Percentiles rank a stretch among this genome's conserved stretches.
These are phyloP conservation scores for Clunio marinus DNA, from an alignment of 2,888 invertebrate genomes.

Conservation along the genomic window DNA sequence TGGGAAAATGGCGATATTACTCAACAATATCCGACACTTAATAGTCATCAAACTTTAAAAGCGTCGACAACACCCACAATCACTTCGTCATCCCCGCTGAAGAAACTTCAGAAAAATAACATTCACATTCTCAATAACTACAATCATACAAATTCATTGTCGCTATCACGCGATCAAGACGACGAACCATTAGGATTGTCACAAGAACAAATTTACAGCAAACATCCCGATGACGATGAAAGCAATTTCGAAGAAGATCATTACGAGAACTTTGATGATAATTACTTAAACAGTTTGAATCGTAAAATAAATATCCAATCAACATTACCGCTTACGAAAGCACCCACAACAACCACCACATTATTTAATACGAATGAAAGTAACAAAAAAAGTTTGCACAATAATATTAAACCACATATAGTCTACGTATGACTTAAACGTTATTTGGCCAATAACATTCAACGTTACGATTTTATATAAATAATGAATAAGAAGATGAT, in stretches of 20 bases:
- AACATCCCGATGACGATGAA: constrained; percentile 37
- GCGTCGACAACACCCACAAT: background rate
- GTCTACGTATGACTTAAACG: constrained; percentile 54
- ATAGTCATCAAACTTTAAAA: constrained; percentile 17
- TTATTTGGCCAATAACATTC: constrained; percentile 8
- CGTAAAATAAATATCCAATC: constrained; percentile 32
- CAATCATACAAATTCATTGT: constrained; percentile 3
- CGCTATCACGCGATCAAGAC: constrained; percentile 51
- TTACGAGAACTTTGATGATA: constrained; percentile 52
- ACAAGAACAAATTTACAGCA: constrained; percentile 24
- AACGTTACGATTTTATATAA: constrained; percentile 22
- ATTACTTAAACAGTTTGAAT: constrained; percentile 40
- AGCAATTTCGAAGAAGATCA: constrained; percentile 50
- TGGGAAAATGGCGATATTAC: constrained; percentile 20
- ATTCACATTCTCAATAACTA: constrained; percentile 25
- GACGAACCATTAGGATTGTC: constrained; percentile 49
- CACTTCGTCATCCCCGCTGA: background rate
- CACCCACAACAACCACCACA: constrained; percentile 19
- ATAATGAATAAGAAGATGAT: background rate
- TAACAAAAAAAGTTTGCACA: constrained; percentile 19
- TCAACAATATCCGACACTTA: constrained; percentile 17
- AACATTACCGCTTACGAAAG: constrained; percentile 21
- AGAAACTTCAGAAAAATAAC: constrained; percentile 21
- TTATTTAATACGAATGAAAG: constrained; percentile 1
- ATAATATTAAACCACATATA: constrained; percentile 50